These are phyloP conservation scores for Aptenodytes patagonicus DNA, from an alignment of 2,113 vertebrate genomes.

Conservation along the genomic window DNA sequence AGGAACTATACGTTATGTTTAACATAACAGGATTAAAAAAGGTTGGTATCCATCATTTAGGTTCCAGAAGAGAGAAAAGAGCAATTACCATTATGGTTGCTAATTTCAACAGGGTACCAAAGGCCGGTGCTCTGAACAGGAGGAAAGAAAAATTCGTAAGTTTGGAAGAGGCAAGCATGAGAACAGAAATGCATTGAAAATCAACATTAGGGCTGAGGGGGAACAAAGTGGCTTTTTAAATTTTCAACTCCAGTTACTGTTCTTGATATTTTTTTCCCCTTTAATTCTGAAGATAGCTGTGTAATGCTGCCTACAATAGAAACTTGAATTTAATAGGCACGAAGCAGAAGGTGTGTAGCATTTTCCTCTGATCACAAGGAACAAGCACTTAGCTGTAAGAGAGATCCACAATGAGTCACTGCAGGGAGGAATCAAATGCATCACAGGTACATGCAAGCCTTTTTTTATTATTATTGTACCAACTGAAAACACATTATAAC, in stretches of 20 bases:
- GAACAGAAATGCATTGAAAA: constrained; percentile 19
- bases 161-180: neutral
- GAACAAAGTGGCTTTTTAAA: constrained; percentile 23
- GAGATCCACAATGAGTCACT: constrained; percentile 73
- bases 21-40: neutral
- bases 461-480: constrained; percentile 62
- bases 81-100: neutral
- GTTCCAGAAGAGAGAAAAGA: neutral
- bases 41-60: neutral
- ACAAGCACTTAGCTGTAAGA: constrained; percentile 70
- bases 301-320: constrained; percentile 67
- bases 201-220: neutral
- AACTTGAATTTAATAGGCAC: constrained; percentile 67
- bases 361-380: constrained; percentile 72
- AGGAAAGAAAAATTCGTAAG: neutral
- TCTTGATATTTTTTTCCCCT: constrained; percentile 4
- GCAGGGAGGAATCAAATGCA: constrained; percentile 72
- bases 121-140: neutral
- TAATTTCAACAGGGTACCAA: neutral
- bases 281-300: constrained; percentile 65
- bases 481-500: constrained; percentile 45
- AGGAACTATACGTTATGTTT: neutral
- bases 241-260: constrained; percentile 36
- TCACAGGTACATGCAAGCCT: constrained; percentile 58
- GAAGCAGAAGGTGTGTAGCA: constrained; percentile 71